These are phyloP conservation scores for Montipora capricornis DNA, from an alignment of 64 coral and sea anemone genomes.

Conservation along the genomic window DNA sequence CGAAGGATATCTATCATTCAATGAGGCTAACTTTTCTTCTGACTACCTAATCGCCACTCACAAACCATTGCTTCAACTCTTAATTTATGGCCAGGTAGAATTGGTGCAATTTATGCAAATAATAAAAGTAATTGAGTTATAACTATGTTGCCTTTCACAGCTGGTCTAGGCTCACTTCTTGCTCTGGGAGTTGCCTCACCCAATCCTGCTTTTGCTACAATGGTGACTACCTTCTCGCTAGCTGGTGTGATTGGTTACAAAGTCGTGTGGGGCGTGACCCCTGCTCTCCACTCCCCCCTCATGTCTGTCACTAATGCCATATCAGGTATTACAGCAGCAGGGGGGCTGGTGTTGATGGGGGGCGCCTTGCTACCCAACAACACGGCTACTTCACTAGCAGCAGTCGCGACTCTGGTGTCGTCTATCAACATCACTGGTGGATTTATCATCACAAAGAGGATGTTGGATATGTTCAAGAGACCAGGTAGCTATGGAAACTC, in stretches of 20 bases:
- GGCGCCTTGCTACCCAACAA: conserved; percentile 80
- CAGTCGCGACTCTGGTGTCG: conserved; percentile 87
- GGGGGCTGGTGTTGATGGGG: conserved; percentile 98
- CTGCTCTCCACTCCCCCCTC: conserved; percentile 96
- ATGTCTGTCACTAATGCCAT: conserved; percentile 99
- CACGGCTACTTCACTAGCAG: conserved; percentile 87
- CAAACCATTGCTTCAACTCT: too few species aligned
- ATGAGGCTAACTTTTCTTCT: too few species aligned
- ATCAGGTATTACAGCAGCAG: conserved; percentile 97
- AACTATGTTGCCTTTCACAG: conserved; percentile 39
- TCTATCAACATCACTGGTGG: conserved; percentile 99
- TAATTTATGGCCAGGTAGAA: too few species aligned
- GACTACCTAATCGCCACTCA: too few species aligned
- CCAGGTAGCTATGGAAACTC: conserved; percentile 65
- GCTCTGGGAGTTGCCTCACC: conserved; percentile 82
- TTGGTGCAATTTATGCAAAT: too few species aligned
- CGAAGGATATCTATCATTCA: too few species aligned
- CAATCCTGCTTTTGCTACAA: conserved; percentile 96
- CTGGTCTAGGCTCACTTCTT: conserved; percentile 85
- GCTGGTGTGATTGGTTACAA: conserved; percentile 99
- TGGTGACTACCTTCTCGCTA: conserved; percentile 98
- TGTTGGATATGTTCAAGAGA: conserved; percentile 99
- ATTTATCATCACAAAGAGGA: conserved; percentile 99
- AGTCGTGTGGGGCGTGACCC: conserved; percentile 98
- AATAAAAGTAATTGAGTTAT: not conserved